Evolutionary conservation across 2,888 invertebrate species (phyloP).

Genomic region (Tetranychus piercei): DNA sequence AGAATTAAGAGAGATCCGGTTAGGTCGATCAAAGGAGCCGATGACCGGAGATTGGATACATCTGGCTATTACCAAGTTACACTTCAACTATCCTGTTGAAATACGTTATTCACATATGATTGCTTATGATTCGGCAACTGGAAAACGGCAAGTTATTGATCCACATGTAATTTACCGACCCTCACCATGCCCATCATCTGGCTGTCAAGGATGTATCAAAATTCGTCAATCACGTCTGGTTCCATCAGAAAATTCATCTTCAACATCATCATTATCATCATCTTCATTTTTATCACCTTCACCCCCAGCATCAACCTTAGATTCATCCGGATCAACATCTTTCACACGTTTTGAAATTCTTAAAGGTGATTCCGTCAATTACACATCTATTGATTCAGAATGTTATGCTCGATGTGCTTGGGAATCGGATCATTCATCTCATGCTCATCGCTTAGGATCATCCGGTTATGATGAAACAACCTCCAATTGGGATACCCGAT

Average conservation of each 20-base stretch:
- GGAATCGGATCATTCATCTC: neutral
- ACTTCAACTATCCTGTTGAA: conserved; percentile 1
- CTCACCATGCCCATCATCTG: conserved; percentile 23
- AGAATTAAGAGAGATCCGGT: conserved; percentile 25
- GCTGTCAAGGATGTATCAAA: conserved; percentile 23
- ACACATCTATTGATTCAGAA: conserved; percentile 1
- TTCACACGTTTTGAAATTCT: neutral
- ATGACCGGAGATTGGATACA: conserved; percentile 20
- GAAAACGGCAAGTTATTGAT: conserved; percentile 23
- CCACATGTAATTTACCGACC: conserved; percentile 19
- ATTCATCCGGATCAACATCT: conserved; percentile 1
- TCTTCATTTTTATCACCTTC: neutral
- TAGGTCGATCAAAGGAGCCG: conserved; percentile 23
- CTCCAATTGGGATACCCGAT: neutral
- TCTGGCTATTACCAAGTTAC: conserved; percentile 19
- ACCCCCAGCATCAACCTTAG: neutral
- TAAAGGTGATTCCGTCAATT: neutral
- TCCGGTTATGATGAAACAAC: neutral
- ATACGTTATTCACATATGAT: conserved; percentile 18
- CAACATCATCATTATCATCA: neutral
- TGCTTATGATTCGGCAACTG: conserved; percentile 20
- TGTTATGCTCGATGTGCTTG: neutral
- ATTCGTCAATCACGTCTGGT: conserved; percentile 7
- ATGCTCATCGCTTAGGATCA: neutral
- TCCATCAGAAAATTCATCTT: neutral